Conservation (phyloP, 2,113 vertebrate genomes). For the Irena cyanogastra region DNA sequence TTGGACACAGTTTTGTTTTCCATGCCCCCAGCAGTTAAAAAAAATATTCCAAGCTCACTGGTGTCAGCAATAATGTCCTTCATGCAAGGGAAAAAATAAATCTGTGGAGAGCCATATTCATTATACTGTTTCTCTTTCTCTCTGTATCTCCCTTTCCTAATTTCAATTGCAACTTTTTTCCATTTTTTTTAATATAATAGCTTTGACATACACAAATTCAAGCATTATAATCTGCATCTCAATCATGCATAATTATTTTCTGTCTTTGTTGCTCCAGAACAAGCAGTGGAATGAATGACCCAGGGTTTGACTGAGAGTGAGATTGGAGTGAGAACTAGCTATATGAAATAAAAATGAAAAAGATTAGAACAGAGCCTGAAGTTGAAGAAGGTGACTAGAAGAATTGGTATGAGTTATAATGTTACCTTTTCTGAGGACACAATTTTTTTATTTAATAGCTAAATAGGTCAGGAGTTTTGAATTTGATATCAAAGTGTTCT, state of each 20-base stretch:
- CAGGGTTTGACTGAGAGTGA: neutral
- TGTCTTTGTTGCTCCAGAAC: neutral
- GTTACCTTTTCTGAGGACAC: neutral
- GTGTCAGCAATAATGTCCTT: neutral
- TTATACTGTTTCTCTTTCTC: neutral
- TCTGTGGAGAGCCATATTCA: neutral
- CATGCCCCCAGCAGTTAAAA: neutral
- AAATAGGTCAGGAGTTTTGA: constrained; percentile 1
- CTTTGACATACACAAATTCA: neutral
- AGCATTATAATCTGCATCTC: neutral
- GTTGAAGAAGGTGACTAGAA: neutral
- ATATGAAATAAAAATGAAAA: neutral
- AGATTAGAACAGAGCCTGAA: neutral
- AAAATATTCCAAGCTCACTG: neutral
- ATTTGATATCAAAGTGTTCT: neutral
- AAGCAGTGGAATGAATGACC: neutral
- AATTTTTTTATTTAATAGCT: neutral
- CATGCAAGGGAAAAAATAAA: neutral
- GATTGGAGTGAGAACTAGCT: neutral
- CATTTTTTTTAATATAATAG: neutral
- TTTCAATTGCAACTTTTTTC: neutral
- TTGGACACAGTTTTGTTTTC: neutral
- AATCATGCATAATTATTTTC: neutral
- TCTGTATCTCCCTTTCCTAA: neutral
- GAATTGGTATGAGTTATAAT: neutral